Base-by-base conservation (phyloP, 2,797 vertebrate species). In the Echiichthys vipera region DNA sequence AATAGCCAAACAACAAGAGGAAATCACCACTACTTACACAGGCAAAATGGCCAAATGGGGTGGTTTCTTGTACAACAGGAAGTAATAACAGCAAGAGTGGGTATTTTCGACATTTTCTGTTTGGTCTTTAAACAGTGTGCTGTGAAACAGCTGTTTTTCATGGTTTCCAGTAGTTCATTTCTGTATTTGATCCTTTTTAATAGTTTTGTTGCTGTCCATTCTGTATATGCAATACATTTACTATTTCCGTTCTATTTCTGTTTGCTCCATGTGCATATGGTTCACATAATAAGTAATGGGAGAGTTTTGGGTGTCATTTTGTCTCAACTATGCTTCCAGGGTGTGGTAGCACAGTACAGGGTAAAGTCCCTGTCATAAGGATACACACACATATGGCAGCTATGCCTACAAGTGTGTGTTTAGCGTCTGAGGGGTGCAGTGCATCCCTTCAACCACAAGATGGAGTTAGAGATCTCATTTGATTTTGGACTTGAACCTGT, bases 321-420 rank as follows among this genome's bases (percentile, higher is more conserved):
- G 12, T 54, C 43, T 46, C 13, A 40, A 18, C 11, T 22, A 2
- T 57, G 47, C 5, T 5, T 53, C 5, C 58, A 65, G 43, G 83
- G 81, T 74, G 85, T 73, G 81, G 53, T 22, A 0, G 7, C 4
- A 8, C 10, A 68, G 36, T 30, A 22, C 43, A 69, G 91, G 80
- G 57, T 88, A 81, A 89, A 91, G 90, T 91, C 79, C 69, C 18
- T 54, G n/a, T 55, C 32, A 69, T 36, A 32, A 36, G 15, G 36
- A 66, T 8, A 17, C 25, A 47, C 37, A 42, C 6, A 8, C 42
- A 49, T 51, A n/a, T 71, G 18, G 27, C 0, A 27, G 3, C 15
- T 5, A 4, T 5, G 22, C 3, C 3, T 42, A 3, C 3, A 1
- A 1, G 15, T 25, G 14, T 37, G 25, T 27, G 10, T 37, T 36